Base-by-base conservation (phyloP, 2,888 invertebrate species). In the Dynastes grantii region DNA sequence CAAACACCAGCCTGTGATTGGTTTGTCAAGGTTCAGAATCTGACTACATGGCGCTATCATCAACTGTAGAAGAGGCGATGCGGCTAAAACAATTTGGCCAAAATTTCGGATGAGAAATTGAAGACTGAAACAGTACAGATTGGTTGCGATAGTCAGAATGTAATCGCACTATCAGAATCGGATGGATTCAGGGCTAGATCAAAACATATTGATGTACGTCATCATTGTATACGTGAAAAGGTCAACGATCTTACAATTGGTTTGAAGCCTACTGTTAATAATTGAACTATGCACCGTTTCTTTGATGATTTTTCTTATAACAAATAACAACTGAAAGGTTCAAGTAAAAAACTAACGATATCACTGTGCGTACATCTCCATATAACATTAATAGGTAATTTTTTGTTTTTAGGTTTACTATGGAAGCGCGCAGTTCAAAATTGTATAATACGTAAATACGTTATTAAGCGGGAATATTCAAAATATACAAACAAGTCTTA, bases 11-110 rank as follows among this genome's bases (percentile, higher is more conserved):
- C 61, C 55, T 16, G 55, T 76, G n/a, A 73, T 79, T 0, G 79
- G 80, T 3, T 61, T 22, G 22, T 22, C 61, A 9, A 61, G 22
- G 22, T 2, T 79, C 79, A 1, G 83, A 83, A 61, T 68, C 80
- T 63, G 45, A 61, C 3, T 61, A 61, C 22, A 61, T 61, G 27
- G 61, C 61, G 3, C 61, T 61, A 22, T 61, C 61, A 9, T 22
- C 61, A 27, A 2, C 61, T 22, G 22, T 61, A 22, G 22, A 61
- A 22, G 61, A 61, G 22, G 61, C 29, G 4, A 61, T 61, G 27
- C 3, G 29, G 61, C 27, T 61, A 27, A 61, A 61, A 61, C 29
- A 61, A 3, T 29, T 61, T 11, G 29, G 5, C 61, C 61, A 61
- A 27, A 5, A 29, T 27, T 11, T 22, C 11, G 61, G 22, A 61